Evolutionary conservation across 2,888 invertebrate species (phyloP).

Genomic region (Elmis aenea): DNA sequence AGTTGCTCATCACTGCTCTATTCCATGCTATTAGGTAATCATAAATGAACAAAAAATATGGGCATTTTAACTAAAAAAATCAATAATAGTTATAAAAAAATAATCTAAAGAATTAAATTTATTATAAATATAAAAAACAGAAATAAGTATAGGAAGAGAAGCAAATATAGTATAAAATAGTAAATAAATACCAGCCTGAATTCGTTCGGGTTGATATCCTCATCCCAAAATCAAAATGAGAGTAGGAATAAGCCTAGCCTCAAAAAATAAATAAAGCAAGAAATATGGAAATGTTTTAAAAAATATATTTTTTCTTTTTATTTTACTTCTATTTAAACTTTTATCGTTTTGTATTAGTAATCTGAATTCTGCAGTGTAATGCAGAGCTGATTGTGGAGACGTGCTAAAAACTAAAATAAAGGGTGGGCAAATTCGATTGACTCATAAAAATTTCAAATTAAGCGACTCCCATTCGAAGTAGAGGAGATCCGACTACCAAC

Average conservation of each 20-base stretch:
- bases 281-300: no score
- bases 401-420: no score
- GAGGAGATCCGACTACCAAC: no score
- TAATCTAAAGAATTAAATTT: conserved; percentile 48
- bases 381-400: no score
- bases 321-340: no score
- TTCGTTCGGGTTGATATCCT: conserved; percentile 64
- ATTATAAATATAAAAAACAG: conserved; percentile 52
- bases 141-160: conserved; percentile 60
- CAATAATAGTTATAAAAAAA: conserved; percentile 49
- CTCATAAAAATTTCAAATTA: no score
- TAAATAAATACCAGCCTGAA: conserved; percentile 62
- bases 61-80: conserved; percentile 69
- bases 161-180: conserved; percentile 67
- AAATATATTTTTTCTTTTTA: no score
- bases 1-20: no score
- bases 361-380: no score
- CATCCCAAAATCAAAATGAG: conserved; percentile 64
- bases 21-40: conserved; percentile 68
- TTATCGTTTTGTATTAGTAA: no score
- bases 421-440: no score
- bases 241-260: conserved; percentile 61
- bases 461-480: no score
- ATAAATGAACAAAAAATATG: conserved; percentile 65
- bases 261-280: conserved; percentile 69